Evolutionary conservation across 2,113 vertebrate species (phyloP), one percentile per base, ranked within the genome.

Genomic region (Geococcyx californianus): DNA sequence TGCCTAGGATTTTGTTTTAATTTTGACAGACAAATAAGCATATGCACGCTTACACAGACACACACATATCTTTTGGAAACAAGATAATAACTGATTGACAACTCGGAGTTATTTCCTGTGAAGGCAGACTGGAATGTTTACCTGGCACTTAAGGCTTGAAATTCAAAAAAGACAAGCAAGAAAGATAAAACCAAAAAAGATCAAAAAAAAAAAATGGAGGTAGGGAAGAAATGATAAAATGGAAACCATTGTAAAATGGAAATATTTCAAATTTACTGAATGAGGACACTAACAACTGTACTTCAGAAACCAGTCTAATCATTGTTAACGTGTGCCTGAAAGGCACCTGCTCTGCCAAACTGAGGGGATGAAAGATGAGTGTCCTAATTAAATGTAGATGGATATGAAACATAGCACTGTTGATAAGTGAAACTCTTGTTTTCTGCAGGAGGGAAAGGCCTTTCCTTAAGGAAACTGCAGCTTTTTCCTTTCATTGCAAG

Each of bases 381-480:
- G 72, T 75, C 77, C 78, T 83, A 87, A 83, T 47, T 77, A 78
- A 94, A 95, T 79, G 87, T 2, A 5, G 84, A 87, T 56, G n/a
- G 62, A 78, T 93, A 67, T 89, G 94, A 97, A 97, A 94, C 88
- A 93, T 51, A 97, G 97, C 92, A 93, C 80, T 94, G 95, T 94
- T 90, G 86, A 93, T 63, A 89, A 92, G 87, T 90, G 92, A 96
- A 28, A 26, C 94, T 94, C 63, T 95, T 68, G 11, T 62, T 89
- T 93, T 97, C 95, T 94, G 93, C 81, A 91, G 89, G 87, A 93
- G 68, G 96, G 78, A 93, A 97, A 96, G 96, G 95, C 95, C 96
- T 94, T 97, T 96, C 64, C 84, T 90, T 89, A 97, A 97, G 96
- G 97, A 96, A 97, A 90, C 93, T 94, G 97, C 97, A 98, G 93